Conservation (phyloP, 2,888 invertebrate genomes). For the Eilema caniola region DNA sequence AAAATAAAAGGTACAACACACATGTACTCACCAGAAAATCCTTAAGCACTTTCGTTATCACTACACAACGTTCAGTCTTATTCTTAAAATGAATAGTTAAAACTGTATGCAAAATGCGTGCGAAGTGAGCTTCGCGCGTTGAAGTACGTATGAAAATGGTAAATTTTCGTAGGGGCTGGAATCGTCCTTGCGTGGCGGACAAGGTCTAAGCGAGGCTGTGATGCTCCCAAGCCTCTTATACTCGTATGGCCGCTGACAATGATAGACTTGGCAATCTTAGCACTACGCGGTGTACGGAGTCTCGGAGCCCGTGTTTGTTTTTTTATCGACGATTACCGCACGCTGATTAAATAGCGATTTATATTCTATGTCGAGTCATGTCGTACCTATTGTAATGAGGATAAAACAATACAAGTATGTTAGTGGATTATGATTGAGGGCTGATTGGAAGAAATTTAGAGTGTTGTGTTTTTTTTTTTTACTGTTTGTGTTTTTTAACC, state of each 20-base stretch:
- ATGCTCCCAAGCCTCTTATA: slow-evolving; percentile 81
- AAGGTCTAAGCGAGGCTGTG: slow-evolving; percentile 81
- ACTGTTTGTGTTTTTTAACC: neutral
- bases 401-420: slow-evolving; percentile 22
- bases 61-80: slow-evolving; percentile 44
- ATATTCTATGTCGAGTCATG: slow-evolving; percentile 41
- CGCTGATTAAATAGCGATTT: slow-evolving; percentile 50
- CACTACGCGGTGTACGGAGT: slow-evolving; percentile 56
- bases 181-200: slow-evolving; percentile 82
- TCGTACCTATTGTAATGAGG: slow-evolving; percentile 34
- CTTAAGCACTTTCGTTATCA: slow-evolving; percentile 44
- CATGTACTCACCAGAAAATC: slow-evolving; percentile 47
- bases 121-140: slow-evolving; percentile 71
- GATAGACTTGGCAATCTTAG: slow-evolving; percentile 64
- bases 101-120: slow-evolving; percentile 40
- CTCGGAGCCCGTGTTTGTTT: slow-evolving; percentile 42
- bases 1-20: slow-evolving; percentile 8
- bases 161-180: slow-evolving; percentile 78
- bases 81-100: slow-evolving; percentile 34
- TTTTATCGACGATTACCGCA: slow-evolving; percentile 43
- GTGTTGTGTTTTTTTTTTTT: neutral
- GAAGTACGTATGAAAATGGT: slow-evolving; percentile 78
- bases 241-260: slow-evolving; percentile 48
- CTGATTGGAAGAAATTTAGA: neutral
- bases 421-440: slow-evolving; percentile 8